phyloP scores from a whole-genome alignment of 2,113 vertebrate species.

The Hemicordylus capensis region DNA sequence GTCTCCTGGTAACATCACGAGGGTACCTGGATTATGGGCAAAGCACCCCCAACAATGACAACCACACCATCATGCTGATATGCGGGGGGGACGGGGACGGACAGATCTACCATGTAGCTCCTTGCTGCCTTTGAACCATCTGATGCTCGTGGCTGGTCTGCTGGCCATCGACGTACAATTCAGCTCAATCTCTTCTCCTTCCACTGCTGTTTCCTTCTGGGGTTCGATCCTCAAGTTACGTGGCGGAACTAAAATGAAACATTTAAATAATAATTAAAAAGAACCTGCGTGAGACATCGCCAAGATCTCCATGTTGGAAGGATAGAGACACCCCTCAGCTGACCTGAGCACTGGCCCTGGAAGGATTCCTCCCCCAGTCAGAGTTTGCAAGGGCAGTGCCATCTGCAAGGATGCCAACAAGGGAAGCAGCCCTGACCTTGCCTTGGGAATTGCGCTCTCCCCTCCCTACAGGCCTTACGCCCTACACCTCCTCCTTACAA shows the following conservation, averaged over 20 bases:
- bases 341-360: not conserved
- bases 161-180: slow-evolving; percentile 95
- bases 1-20: not conserved
- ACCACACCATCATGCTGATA: not conserved
- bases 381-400: not conserved
- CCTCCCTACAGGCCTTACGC: not conserved
- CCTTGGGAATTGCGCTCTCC: not conserved
- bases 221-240: slow-evolving; percentile 93
- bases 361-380: not conserved
- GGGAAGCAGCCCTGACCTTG: not conserved
- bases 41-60: not conserved
- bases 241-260: slow-evolving; percentile 84
- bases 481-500: not conserved
- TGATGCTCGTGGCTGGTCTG: slow-evolving; percentile 92
- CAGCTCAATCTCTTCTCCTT: slow-evolving; percentile 96
- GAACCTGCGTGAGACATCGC: not conserved
- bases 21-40: not conserved
- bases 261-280: slow-evolving; percentile 14
- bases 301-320: not conserved
- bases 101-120: slow-evolving; percentile 86
- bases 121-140: slow-evolving; percentile 96
- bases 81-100: too few relatives aligned
- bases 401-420: not conserved
- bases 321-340: not conserved
- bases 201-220: slow-evolving; percentile 89